A percentile compares a stretch with the other conserved stretches of the same genome.
Conservation (phyloP, 2,797 vertebrate genomes). For the Cephalopachus bancanus region DNA sequence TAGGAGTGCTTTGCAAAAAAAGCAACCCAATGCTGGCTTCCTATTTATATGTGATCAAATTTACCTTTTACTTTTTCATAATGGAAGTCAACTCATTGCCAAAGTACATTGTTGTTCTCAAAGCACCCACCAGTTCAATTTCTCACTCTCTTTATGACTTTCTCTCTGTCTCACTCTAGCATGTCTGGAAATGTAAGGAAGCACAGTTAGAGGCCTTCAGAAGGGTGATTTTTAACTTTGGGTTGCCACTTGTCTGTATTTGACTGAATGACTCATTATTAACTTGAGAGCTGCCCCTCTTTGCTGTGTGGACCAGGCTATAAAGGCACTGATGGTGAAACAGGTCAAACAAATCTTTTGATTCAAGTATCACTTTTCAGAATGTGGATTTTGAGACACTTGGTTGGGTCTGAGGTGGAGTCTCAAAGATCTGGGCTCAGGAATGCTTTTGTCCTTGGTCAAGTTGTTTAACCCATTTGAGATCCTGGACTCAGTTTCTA, state of each 20-base stretch:
- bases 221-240: not conserved
- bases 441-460: not conserved
- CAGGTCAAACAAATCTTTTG: not conserved
- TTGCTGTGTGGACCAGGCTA: not conserved
- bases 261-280: not conserved
- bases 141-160: not conserved
- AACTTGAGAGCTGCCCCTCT: not conserved
- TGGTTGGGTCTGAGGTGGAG: not conserved
- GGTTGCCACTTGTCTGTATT: not conserved
- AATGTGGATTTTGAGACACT: not conserved
- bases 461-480: constrained; percentile 7
- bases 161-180: not conserved
- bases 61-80: not conserved
- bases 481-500: not conserved
- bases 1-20: constrained; percentile 39
- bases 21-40: not conserved
- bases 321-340: not conserved
- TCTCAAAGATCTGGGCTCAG: not conserved
- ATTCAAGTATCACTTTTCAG: not conserved
- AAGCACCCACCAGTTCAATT: not conserved
- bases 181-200: not conserved
- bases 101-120: not conserved
- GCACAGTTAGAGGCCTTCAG: not conserved
- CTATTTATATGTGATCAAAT: not conserved
- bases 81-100: not conserved